phyloP scores from a whole-genome alignment of 2,797 vertebrate species.

The Antennarius maculatus region DNA sequence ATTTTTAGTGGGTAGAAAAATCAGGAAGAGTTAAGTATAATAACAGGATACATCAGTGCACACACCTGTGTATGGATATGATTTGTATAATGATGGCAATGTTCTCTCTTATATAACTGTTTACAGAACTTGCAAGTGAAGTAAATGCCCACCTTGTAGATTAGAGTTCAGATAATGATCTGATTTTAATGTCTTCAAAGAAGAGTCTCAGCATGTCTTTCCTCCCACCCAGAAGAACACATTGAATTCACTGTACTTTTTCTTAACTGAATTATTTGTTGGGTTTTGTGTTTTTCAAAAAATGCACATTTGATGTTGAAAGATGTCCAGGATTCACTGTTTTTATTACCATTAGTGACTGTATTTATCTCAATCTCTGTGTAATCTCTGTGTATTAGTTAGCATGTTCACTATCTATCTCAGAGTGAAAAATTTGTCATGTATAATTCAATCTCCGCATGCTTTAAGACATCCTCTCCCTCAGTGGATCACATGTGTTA shows the following conservation, averaged over 20 bases:
- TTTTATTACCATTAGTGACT: not conserved
- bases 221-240: not conserved
- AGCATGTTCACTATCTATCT: too few species aligned
- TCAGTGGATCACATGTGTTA: too few species aligned
- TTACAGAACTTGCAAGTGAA: not conserved
- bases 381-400: not conserved
- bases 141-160: conserved; percentile 7
- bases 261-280: not conserved
- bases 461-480: too few species aligned
- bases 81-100: conserved; percentile 3
- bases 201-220: conserved; percentile 8
- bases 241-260: not conserved
- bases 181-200: conserved; percentile 19
- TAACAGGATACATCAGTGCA: not conserved
- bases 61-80: not conserved
- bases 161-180: conserved; percentile 28
- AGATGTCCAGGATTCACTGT: not conserved
- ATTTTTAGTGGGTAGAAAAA: not conserved
- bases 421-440: too few species aligned
- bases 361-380: not conserved
- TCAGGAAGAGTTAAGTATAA: not conserved
- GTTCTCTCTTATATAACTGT: conserved; percentile 17
- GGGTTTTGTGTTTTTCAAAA: not conserved
- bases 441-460: too few species aligned
- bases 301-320: not conserved